Base-by-base conservation (phyloP, 2,888 invertebrate genomes). In the Hypsopygia costalis region DNA sequence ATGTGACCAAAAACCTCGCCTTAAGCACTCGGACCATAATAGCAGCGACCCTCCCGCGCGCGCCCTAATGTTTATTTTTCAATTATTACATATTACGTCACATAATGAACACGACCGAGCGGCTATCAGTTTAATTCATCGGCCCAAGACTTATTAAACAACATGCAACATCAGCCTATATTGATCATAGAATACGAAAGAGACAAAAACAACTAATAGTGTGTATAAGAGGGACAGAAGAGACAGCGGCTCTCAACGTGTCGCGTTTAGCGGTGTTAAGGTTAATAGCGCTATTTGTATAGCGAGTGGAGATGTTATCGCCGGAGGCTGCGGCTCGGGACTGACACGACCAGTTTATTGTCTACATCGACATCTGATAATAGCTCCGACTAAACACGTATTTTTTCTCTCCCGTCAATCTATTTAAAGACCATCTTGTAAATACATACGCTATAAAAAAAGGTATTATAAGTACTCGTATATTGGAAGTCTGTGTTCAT, bases 241-340 rank as follows among this genome's bases (percentile, higher is more conserved):
- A 16, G 56, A 49, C 61, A 61, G 57, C 52, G 68, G 62, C 62
- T 58, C 66, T 63, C 62, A 69, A 73, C 71, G 72, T 71, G 77
- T 70, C 73, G 72, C 70, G 61, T 68, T 72, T 65, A 66, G 65
- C 63, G 62, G 76, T 80, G 80, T 80, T 78, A 78, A 76, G 81
- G 80, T 81, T 81, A 82, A 83, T 81, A 68, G 76, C 68, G 81
- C 75, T 80, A 82, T 85, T 85, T 82, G 85, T 81, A 74, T 67
- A 68, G 70, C 58, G 57, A 62, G 66, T 56, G 59, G 67, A 68
- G 81, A 81, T 81, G 71, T 68, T 81, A 81, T 82, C 81, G 62
- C 54, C 43, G 53, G 65, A 65, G 61, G 58, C 66, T 66, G 68
- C 52, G 63, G 62, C 58, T 47, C 46, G 16, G 16, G 16, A 16